Percentiles rank a stretch among this genome's conserved stretches.
These are phyloP conservation scores for Pristionchus pacificus DNA, from an alignment of 1,140 invertebrate species.

Conservation along the genomic window DNA sequence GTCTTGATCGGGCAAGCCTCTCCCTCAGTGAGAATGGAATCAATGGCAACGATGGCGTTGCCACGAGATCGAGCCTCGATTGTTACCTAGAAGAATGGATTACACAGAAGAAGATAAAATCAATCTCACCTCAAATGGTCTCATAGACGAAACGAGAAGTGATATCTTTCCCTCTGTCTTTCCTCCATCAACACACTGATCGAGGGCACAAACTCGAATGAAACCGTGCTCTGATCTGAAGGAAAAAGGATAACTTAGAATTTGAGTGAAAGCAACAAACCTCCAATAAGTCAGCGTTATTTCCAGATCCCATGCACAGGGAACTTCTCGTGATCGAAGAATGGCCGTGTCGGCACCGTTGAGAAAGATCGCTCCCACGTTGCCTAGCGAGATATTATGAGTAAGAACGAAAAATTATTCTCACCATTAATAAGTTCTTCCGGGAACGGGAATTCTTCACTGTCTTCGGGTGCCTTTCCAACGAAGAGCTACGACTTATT, in stretches of 20 bases:
- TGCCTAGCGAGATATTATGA: conserved; percentile 9
- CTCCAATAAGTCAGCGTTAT: conserved; percentile 19
- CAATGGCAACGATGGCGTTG: conserved; percentile 18
- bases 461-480: conserved; percentile 30
- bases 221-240: conserved; percentile 26
- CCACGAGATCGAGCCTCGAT: conserved; percentile 20
- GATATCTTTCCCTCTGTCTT: conserved; percentile 15
- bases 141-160: not conserved
- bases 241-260: not conserved
- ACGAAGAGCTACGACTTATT: not conserved
- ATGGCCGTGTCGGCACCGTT: not conserved
- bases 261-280: not conserved
- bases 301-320: conserved; percentile 15
- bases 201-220: conserved; percentile 27
- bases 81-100: conserved; percentile 21
- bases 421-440: conserved; percentile 16
- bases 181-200: conserved; percentile 24
- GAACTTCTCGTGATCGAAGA: conserved; percentile 27
- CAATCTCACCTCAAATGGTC: conserved; percentile 16
- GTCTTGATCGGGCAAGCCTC: conserved; percentile 25
- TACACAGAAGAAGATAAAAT: conserved; percentile 12
- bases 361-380: conserved; percentile 22
- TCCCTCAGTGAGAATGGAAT: conserved; percentile 12
- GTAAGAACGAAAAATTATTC: not conserved
- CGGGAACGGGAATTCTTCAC: conserved; percentile 24